A percentile compares a stretch with the other conserved stretches of the same genome.
Conservation (phyloP, 1,140 invertebrate genomes). For the Branchinecta lindahli region DNA sequence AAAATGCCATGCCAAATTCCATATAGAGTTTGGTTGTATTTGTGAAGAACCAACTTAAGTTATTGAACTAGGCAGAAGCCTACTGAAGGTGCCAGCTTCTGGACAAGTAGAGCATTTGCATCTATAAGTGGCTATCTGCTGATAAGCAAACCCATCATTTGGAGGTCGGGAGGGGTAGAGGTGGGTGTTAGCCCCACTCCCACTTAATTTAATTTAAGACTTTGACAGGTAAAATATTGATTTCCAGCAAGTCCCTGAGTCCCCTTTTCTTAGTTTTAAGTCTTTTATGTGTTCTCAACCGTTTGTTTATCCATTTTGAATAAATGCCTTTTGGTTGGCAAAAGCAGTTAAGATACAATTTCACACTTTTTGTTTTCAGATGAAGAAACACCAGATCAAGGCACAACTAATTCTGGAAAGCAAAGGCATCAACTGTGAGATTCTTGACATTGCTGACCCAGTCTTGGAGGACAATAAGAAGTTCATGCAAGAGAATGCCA, state of each 20-base stretch:
- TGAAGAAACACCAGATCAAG: slow-evolving; percentile 82
- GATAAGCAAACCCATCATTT: too few relatives aligned
- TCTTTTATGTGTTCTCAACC: neutral
- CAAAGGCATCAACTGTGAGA: slow-evolving; percentile 68
- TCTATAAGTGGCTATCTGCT: too few relatives aligned
- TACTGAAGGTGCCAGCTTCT: too few relatives aligned
- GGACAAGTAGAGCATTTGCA: too few relatives aligned
- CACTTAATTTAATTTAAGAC: slow-evolving; percentile 12
- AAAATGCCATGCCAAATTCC: too few relatives aligned
- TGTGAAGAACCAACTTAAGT: too few relatives aligned
- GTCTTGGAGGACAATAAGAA: slow-evolving; percentile 71
- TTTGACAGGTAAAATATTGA: neutral
- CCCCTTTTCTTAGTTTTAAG: slow-evolving; percentile 11
- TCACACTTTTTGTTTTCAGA: slow-evolving; percentile 41
- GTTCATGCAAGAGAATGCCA: slow-evolving; percentile 75
- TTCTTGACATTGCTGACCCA: slow-evolving; percentile 83
- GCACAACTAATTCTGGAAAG: slow-evolving; percentile 81
- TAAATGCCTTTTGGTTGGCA: neutral
- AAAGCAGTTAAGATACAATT: neutral
- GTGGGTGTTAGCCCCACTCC: neutral
- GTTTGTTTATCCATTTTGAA: neutral
- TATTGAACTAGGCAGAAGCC: too few relatives aligned
- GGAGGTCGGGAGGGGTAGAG: too few relatives aligned
- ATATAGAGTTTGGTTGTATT: too few relatives aligned
- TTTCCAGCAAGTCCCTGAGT: neutral